Evolutionary conservation across 2,113 vertebrate genomes (phyloP).

Genomic region (Echinops telfairi): DNA sequence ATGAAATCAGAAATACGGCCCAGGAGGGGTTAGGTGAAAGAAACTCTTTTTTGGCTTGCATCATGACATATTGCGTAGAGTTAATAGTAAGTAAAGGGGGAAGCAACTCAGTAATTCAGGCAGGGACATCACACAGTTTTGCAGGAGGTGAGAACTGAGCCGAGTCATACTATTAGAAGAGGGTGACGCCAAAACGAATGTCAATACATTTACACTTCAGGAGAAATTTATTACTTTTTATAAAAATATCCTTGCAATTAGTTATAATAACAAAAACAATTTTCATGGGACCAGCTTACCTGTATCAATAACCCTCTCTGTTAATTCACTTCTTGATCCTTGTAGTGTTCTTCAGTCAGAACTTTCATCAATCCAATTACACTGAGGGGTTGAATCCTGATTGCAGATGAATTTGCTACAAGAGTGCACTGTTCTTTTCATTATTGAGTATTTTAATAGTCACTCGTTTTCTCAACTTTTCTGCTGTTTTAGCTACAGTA

Average conservation of each 20-base stretch:
- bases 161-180: background rate
- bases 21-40: background rate
- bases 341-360: background rate
- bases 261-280: background rate
- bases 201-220: background rate
- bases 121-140: background rate
- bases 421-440: background rate
- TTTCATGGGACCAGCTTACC: background rate
- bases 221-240: background rate
- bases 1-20: constrained; percentile 4
- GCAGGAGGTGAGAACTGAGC: background rate
- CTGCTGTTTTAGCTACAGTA: background rate
- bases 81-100: background rate
- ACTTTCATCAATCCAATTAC: background rate
- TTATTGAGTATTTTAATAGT: background rate
- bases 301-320: background rate
- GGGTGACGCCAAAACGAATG: background rate
- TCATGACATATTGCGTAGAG: background rate
- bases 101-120: background rate
- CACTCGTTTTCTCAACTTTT: background rate
- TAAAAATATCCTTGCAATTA: background rate
- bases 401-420: too few relatives aligned
- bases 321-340: background rate
- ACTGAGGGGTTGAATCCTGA: background rate
- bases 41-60: background rate